These are phyloP conservation scores for Bombus affinis DNA, from an alignment of 1,140 invertebrate genomes.

Conservation along the genomic window DNA sequence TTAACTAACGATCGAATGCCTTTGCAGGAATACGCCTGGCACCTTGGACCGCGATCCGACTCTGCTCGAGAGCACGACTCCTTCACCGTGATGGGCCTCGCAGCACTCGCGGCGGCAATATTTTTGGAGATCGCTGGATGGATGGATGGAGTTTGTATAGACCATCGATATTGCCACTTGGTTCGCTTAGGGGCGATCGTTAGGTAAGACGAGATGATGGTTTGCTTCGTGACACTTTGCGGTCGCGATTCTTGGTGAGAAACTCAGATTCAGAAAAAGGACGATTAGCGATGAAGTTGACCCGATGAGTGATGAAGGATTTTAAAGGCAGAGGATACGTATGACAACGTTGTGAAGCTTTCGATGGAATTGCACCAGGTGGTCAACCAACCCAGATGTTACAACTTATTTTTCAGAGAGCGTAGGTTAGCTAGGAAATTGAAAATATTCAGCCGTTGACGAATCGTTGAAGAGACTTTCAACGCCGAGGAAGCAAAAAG, in stretches of 20 bases:
- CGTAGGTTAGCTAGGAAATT: too few relatives aligned
- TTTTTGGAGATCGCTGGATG: background rate
- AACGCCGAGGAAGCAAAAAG: too few relatives aligned
- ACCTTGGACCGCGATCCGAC: background rate
- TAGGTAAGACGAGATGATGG: background rate
- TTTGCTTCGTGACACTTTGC: background rate
- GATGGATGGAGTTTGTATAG: background rate
- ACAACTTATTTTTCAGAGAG: too few relatives aligned
- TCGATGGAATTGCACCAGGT: too few relatives aligned
- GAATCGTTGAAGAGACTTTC: too few relatives aligned
- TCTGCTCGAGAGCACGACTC: background rate
- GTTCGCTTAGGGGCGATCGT: background rate
- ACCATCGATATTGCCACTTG: background rate
- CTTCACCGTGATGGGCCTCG: background rate
- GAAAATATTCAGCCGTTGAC: too few relatives aligned
- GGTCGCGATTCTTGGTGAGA: background rate
- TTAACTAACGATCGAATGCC: slow-evolving; percentile 54
- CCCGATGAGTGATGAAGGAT: too few relatives aligned
- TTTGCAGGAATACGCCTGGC: slow-evolving; percentile 23
- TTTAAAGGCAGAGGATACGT: too few relatives aligned
- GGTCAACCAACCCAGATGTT: too few relatives aligned
- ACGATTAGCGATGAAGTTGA: too few relatives aligned
- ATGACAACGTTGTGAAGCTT: too few relatives aligned
- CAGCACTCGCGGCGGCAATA: background rate
- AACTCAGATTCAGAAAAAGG: background rate